phyloP scores from a whole-genome alignment of 2,113 vertebrate species.

The Erpornis zantholeuca region DNA sequence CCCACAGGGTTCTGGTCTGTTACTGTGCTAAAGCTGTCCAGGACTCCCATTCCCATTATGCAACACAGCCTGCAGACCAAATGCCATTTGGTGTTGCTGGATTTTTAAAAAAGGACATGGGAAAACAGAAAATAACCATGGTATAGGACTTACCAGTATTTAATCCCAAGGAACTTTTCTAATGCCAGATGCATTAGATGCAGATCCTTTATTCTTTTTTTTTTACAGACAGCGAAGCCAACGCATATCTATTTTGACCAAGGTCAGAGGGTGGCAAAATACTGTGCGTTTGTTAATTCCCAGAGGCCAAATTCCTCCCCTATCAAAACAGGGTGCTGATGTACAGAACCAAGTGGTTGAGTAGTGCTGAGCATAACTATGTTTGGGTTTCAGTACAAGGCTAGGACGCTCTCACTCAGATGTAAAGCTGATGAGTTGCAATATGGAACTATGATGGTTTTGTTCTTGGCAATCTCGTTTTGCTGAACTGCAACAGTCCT shows the following conservation, averaged over 20 bases:
- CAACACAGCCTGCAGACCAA: background rate
- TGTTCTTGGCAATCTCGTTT: background rate
- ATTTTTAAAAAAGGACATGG: background rate
- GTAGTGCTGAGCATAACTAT: background rate
- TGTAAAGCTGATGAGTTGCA: background rate
- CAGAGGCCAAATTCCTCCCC: background rate
- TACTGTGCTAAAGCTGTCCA: background rate
- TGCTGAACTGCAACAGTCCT: background rate
- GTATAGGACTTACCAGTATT: background rate
- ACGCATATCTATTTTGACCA: accelerated
- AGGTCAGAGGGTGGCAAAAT: background rate
- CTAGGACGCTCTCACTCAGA: background rate
- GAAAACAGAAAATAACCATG: background rate
- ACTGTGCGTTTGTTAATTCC: background rate
- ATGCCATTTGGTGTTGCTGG: background rate
- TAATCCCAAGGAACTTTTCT: background rate
- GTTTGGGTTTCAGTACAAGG: background rate
- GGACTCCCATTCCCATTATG: background rate
- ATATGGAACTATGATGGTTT: background rate
- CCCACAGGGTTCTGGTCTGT: background rate
- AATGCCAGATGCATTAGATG: background rate
- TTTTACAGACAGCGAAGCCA: background rate
- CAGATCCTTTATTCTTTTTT: background rate
- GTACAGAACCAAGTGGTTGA: background rate
- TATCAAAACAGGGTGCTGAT: background rate